These are phyloP conservation scores for Megalops cyprinoides DNA, from an alignment of 2,797 vertebrate genomes.

Conservation along the genomic window DNA sequence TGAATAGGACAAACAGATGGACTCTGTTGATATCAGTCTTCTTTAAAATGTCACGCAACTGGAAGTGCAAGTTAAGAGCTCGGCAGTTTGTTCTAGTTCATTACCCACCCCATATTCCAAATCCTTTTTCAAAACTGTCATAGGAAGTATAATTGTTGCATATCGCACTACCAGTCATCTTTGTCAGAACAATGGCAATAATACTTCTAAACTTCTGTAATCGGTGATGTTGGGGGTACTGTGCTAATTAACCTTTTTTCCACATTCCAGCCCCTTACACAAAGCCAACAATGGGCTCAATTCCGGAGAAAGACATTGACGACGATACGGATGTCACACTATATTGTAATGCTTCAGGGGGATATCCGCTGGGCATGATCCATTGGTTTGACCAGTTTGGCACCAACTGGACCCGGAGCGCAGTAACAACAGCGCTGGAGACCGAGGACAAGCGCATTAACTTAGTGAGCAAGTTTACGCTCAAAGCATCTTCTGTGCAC, in stretches of 20 bases:
- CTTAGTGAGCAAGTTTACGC: constrained; percentile 56
- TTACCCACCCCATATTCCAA: too few relatives aligned
- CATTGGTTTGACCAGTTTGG: constrained; percentile 52
- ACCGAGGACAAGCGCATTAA: constrained; percentile 37
- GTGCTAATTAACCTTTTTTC: not conserved
- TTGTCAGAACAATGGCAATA: too few relatives aligned
- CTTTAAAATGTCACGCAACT: too few relatives aligned
- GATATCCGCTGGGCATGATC: constrained; percentile 61
- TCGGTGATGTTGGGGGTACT: too few relatives aligned
- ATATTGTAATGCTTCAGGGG: constrained; percentile 51
- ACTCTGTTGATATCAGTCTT: too few relatives aligned
- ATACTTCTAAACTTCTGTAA: too few relatives aligned
- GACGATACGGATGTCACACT: not conserved
- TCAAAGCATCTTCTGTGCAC: accelerated
- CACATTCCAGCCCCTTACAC: constrained; percentile 15
- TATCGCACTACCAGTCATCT: too few relatives aligned
- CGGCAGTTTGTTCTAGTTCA: too few relatives aligned
- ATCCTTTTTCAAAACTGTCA: too few relatives aligned
- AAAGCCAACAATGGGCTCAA: constrained; percentile 14
- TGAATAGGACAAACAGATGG: too few relatives aligned
- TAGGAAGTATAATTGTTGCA: too few relatives aligned
- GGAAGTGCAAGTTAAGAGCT: too few relatives aligned
- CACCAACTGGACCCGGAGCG: accelerated
- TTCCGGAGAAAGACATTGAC: accelerated
- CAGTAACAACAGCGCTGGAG: accelerated